Evolutionary conservation across 2,888 invertebrate species (phyloP).

Genomic region (Leucophenga montana): DNA sequence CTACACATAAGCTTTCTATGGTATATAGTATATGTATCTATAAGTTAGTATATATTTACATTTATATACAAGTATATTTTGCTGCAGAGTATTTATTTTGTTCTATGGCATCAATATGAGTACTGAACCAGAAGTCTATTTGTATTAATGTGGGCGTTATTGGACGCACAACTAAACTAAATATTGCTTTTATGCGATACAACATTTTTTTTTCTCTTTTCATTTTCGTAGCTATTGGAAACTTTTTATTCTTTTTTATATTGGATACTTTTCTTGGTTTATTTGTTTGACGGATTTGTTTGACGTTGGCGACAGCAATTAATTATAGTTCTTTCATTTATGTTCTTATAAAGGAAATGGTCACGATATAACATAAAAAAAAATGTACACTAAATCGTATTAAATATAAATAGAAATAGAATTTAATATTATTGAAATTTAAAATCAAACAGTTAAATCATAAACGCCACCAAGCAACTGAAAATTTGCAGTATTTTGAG

Average conservation of each 20-base stretch:
- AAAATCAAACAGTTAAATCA: background rate
- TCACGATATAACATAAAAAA: too few species aligned
- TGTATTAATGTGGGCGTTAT: conserved; percentile 26
- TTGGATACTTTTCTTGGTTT: background rate
- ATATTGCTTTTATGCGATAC: conserved; percentile 9
- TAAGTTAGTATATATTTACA: too few species aligned
- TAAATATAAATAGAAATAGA: background rate
- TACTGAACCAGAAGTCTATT: conserved; percentile 27
- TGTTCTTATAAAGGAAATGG: background rate
- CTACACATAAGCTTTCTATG: conserved; percentile 34
- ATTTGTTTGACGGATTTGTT: background rate
- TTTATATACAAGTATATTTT: too few species aligned
- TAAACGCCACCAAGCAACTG: too few species aligned
- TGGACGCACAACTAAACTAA: background rate
- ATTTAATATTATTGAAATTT: too few species aligned
- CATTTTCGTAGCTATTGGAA: conserved; percentile 11
- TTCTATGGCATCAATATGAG: conserved; percentile 26
- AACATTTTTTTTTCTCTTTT: conserved; percentile 22
- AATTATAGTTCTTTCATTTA: background rate
- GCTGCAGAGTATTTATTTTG: conserved; percentile 40
- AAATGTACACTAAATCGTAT: conserved; percentile 1
- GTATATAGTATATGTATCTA: conserved; percentile 26
- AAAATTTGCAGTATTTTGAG: too few species aligned
- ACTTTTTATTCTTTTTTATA: background rate
- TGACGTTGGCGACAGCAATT: conserved; percentile 14